phyloP scores from a whole-genome alignment of 2,113 vertebrate species.

The Lontra canadensis region DNA sequence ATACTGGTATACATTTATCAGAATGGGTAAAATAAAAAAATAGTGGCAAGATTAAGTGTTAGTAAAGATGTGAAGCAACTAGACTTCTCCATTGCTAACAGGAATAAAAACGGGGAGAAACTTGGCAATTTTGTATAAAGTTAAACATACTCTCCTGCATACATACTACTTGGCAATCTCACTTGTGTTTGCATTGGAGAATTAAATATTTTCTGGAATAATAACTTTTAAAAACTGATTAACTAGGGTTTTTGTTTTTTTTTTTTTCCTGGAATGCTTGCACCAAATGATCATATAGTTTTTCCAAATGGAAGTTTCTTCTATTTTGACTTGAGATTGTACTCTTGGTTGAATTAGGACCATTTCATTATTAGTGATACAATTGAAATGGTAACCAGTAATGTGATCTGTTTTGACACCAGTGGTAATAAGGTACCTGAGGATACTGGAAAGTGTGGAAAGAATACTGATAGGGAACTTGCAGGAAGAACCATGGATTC shows the following conservation, averaged over 20 bases:
- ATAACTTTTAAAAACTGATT: background rate
- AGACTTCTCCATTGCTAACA: background rate
- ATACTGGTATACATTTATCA: background rate
- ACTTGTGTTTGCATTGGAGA: background rate
- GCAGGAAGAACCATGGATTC: background rate
- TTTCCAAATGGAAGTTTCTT: background rate
- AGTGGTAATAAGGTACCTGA: background rate
- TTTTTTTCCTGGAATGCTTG: background rate
- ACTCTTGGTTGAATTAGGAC: background rate
- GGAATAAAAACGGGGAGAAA: background rate
- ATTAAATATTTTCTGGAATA: background rate
- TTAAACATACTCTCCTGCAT: background rate
- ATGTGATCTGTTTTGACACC: background rate
- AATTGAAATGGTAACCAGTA: background rate
- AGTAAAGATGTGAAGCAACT: background rate
- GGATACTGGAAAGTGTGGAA: background rate
- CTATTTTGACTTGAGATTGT: background rate
- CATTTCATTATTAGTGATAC: background rate
- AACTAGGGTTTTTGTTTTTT: background rate
- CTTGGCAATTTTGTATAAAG: background rate
- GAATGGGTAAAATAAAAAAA: background rate
- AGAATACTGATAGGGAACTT: background rate
- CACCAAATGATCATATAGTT: background rate
- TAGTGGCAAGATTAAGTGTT: background rate
- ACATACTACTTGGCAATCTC: background rate